These are phyloP conservation scores for Scaptodrosophila latifasciaeformis DNA, from an alignment of 2,888 invertebrate genomes.

Conservation along the genomic window DNA sequence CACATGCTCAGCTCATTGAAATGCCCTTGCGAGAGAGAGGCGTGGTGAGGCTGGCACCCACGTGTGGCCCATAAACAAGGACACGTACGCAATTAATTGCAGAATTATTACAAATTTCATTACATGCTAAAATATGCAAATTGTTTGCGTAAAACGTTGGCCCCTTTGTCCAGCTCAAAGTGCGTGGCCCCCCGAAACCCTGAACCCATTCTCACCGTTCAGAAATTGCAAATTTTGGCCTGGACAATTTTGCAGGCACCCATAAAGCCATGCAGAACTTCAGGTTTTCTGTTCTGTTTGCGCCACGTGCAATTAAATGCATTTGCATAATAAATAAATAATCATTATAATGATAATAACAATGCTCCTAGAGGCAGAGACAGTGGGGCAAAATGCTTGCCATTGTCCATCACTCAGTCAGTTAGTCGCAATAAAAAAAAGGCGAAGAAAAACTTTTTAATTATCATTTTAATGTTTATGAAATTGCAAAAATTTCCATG, in stretches of 20 bases:
- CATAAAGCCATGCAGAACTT: background rate
- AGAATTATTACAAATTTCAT: constrained; percentile 70
- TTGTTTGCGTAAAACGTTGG: constrained; percentile 47
- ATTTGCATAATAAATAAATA: constrained; percentile 71
- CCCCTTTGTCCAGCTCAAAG: background rate
- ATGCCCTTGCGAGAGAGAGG: too few relatives aligned
- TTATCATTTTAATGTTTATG: constrained; percentile 71
- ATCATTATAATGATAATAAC: too few relatives aligned
- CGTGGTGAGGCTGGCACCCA: too few relatives aligned
- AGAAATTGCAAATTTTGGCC: too few relatives aligned
- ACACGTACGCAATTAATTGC: constrained; percentile 70
- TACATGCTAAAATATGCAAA: constrained; percentile 69
- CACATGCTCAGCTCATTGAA: too few relatives aligned
- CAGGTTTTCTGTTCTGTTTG: background rate
- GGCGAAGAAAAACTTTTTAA: constrained; percentile 53
- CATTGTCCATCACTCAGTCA: constrained; percentile 5
- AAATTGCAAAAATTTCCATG: constrained; percentile 57
- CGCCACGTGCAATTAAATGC: constrained; percentile 66
- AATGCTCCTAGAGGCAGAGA: constrained; percentile 48
- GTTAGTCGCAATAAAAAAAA: constrained; percentile 18
- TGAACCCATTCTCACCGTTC: background rate
- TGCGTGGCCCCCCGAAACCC: constrained; percentile 10
- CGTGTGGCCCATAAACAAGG: constrained; percentile 43
- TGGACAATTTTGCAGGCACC: too few relatives aligned
- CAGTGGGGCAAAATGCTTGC: constrained; percentile 20